Evolutionary conservation across 2,113 vertebrate genomes (phyloP).

Genomic region (Albula goreensis): DNA sequence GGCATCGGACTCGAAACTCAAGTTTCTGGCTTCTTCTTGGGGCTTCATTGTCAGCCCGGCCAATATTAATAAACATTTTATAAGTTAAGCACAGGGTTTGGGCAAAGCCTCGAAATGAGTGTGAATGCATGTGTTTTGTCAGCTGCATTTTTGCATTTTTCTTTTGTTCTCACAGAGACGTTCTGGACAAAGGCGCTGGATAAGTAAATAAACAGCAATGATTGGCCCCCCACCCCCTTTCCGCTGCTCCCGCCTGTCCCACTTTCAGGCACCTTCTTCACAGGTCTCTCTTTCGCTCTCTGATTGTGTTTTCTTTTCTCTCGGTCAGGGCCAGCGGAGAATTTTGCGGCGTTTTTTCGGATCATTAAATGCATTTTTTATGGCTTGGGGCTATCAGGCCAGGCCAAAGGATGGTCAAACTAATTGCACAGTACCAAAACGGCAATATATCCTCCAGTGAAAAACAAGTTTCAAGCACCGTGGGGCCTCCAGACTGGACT

Average conservation of each 20-base stretch:
- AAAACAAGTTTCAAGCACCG: not conserved
- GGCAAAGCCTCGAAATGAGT: not conserved
- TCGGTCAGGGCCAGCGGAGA: not conserved
- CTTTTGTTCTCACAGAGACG: not conserved
- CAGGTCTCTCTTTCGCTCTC: not conserved
- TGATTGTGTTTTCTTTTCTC: not conserved
- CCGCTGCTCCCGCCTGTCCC: not conserved
- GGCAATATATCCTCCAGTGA: not conserved
- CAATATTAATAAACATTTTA: constrained; percentile 31
- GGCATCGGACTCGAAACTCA: constrained; percentile 22
- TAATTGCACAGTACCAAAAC: constrained; percentile 4
- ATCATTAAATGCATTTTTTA: not conserved
- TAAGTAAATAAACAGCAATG: not conserved
- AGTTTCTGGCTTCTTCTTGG: not conserved
- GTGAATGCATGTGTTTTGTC: constrained; percentile 9
- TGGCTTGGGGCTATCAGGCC: not conserved
- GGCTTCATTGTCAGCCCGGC: constrained; percentile 23
- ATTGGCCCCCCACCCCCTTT: not conserved
- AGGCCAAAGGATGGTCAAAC: not conserved
- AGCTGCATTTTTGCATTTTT: constrained; percentile 1
- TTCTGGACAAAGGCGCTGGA: not conserved
- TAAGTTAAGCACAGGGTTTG: not conserved
- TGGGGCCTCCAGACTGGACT: not conserved
- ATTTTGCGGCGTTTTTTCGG: not conserved
- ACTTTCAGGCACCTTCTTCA: not conserved